Evolutionary conservation across 2,888 invertebrate genomes (phyloP).

Genomic region (Conchocele bisecta): DNA sequence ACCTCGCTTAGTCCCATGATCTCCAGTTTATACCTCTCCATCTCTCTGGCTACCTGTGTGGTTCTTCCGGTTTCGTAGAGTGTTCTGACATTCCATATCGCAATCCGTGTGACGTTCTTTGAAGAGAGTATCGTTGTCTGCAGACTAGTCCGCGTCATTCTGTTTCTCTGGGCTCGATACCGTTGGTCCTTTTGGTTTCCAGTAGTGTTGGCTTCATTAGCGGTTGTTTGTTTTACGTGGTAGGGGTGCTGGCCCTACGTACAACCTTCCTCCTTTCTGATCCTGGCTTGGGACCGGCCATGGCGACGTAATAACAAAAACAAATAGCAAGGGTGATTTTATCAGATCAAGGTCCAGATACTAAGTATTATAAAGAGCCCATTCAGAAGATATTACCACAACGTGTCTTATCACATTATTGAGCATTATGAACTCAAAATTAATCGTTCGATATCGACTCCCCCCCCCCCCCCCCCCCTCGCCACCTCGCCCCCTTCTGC

Average conservation of each 20-base stretch:
- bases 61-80: slow-evolving; percentile 12
- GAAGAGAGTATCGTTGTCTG: slow-evolving; percentile 11
- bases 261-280: slow-evolving; percentile 19
- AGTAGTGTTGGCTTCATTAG: slow-evolving; percentile 2
- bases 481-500: too few species aligned
- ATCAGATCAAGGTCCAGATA: too few species aligned
- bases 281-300: slow-evolving; percentile 5
- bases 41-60: slow-evolving; percentile 10
- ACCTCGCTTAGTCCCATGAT: slow-evolving; percentile 20
- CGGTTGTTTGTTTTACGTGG: not conserved
- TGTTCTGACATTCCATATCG: slow-evolving; percentile 7
- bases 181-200: not conserved
- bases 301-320: too few species aligned
- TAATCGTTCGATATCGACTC: too few species aligned
- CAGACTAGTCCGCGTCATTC: not conserved
- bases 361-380: too few species aligned
- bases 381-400: too few species aligned
- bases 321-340: too few species aligned
- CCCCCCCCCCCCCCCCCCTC: too few species aligned
- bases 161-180: not conserved
- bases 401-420: too few species aligned
- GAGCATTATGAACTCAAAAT: too few species aligned
- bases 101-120: slow-evolving; percentile 9
- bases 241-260: slow-evolving; percentile 21
- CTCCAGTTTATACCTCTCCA: not conserved